Evolutionary conservation across 2,888 invertebrate species (phyloP).

Genomic region (Vandiemenella viatica): DNA sequence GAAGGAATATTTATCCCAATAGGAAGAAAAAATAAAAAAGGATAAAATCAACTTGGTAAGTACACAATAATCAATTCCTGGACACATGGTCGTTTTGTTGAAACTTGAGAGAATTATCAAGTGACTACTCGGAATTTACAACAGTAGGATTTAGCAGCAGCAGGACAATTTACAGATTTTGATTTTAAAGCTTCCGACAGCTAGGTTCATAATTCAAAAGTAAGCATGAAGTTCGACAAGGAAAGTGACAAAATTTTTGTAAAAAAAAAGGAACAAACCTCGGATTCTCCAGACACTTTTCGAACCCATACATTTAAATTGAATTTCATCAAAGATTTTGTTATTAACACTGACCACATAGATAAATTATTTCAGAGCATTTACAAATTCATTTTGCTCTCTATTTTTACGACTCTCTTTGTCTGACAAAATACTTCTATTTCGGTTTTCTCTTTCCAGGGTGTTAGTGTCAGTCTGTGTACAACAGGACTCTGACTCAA

Average conservation of each 20-base stretch:
- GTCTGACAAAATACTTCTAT: background rate
- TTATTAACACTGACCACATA: slow-evolving; percentile 1
- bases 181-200: slow-evolving; percentile 2
- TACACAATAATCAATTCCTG: too few species aligned
- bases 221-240: background rate
- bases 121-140: too few species aligned
- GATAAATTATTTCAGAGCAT: background rate
- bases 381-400: background rate
- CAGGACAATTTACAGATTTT: too few species aligned
- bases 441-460: slow-evolving; percentile 3
- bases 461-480: slow-evolving; percentile 10
- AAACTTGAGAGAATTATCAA: too few species aligned
- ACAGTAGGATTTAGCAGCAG: too few species aligned
- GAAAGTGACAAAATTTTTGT: background rate
- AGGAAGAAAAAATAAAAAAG: too few species aligned
- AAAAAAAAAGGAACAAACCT: background rate
- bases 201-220: background rate
- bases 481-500: slow-evolving; percentile 5
- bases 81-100: too few species aligned
- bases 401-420: background rate
- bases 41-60: too few species aligned
- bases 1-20: too few species aligned
- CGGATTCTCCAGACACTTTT: background rate
- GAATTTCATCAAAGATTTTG: background rate
- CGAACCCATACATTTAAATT: background rate